Evolutionary conservation across 2,888 invertebrate species (phyloP).

Genomic region (Platycnemis pennipes): DNA sequence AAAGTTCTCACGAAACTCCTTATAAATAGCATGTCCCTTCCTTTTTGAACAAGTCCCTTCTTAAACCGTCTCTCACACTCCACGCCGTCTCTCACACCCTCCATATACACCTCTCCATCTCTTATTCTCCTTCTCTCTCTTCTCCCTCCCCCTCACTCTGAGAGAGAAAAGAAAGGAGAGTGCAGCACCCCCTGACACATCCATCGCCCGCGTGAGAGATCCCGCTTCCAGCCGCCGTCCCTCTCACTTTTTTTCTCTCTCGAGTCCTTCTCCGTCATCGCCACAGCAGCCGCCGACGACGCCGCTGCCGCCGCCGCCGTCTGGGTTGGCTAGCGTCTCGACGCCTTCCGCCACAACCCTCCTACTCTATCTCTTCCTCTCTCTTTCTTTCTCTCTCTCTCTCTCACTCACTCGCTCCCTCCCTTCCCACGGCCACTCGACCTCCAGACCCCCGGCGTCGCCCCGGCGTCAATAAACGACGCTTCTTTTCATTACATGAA

Average conservation of each 20-base stretch:
- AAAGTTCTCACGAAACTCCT: neutral
- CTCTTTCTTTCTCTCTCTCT: neutral
- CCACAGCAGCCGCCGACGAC: constrained; percentile 62
- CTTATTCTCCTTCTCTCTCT: neutral
- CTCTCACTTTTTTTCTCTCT: neutral
- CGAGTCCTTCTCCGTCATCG: constrained; percentile 45
- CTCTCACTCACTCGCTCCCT: constrained; percentile 7
- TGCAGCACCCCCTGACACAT: constrained; percentile 63
- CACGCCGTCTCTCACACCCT: constrained; percentile 49
- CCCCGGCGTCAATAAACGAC: constrained; percentile 68
- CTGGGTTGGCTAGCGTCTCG: constrained; percentile 68
- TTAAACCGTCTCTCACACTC: constrained; percentile 64
- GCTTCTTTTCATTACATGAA: constrained; percentile 68
- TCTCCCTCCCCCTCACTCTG: neutral
- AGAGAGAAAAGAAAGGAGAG: constrained; percentile 54
- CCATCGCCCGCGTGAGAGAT: constrained; percentile 54
- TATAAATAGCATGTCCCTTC: constrained; percentile 36
- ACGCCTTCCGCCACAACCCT: constrained; percentile 66
- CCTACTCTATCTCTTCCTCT: constrained; percentile 24
- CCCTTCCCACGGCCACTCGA: constrained; percentile 63
- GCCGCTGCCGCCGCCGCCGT: constrained; percentile 62
- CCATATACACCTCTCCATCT: constrained; percentile 8
- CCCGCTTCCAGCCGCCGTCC: neutral
- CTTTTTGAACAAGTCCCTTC: constrained; percentile 42
- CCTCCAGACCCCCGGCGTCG: constrained; percentile 68